A percentile compares a stretch with the other conserved stretches of the same genome.
Conservation (phyloP, 2,797 vertebrate species). For the Merluccius polli region DNA sequence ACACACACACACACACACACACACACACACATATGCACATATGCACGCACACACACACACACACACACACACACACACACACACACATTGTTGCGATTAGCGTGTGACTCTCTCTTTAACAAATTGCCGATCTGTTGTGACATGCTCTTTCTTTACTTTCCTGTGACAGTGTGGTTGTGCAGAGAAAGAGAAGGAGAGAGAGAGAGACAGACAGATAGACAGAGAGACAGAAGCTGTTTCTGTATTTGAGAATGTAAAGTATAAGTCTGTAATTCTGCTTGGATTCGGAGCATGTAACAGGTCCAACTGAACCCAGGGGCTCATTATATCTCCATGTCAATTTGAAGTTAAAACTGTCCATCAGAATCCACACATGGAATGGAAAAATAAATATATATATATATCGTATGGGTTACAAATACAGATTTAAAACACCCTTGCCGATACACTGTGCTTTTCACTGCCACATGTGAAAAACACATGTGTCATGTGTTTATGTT, state of each 20-base stretch:
- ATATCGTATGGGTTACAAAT: background rate
- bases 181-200: background rate
- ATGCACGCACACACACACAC: too few species aligned
- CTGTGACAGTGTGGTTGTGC: conserved; percentile 18
- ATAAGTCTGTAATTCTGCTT: background rate
- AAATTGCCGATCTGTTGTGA: conserved; percentile 53
- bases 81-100: conserved; percentile 58
- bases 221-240: conserved; percentile 9
- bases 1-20: background rate
- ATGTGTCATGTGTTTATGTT: background rate
- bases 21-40: too few species aligned
- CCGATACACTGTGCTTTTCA: background rate
- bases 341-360: background rate
- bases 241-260: background rate
- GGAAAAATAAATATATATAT: too few species aligned
- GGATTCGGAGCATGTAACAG: too few species aligned
- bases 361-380: background rate
- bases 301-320: too few species aligned
- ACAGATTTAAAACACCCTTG: background rate
- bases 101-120: conserved; percentile 45
- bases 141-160: conserved; percentile 38
- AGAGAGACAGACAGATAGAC: conserved; percentile 1
- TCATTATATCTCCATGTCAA: background rate
- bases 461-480: background rate
- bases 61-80: too few species aligned